These are phyloP conservation scores for Sparus aurata DNA, from an alignment of 2,797 vertebrate genomes.

Conservation along the genomic window DNA sequence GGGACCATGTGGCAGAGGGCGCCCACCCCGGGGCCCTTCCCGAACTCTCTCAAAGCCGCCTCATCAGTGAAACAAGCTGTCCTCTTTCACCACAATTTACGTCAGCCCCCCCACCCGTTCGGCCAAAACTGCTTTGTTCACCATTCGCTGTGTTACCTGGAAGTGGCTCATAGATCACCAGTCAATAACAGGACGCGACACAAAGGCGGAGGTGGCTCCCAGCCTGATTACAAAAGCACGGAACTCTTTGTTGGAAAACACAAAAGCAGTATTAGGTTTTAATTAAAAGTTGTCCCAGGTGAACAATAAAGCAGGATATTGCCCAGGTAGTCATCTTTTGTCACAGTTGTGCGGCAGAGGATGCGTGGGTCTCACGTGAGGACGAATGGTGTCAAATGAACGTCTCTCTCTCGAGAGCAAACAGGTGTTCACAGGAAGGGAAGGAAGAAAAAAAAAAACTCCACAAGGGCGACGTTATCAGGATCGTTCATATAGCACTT, in stretches of 20 bases:
- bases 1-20: conserved; percentile 62
- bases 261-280: conserved; percentile 70
- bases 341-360: conserved; percentile 19
- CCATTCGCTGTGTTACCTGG: conserved; percentile 40
- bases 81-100: conserved; percentile 43
- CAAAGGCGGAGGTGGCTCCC: conserved; percentile 55
- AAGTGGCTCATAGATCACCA: conserved; percentile 57
- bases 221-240: conserved; percentile 45
- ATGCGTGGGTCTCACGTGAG: neutral
- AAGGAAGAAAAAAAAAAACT: conserved; percentile 6
- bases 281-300: conserved; percentile 71
- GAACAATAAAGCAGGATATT: conserved; percentile 79
- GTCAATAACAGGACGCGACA: conserved; percentile 53
- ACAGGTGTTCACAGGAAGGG: conserved; percentile 59
- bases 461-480: conserved; percentile 34
- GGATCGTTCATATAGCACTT: conserved; percentile 25
- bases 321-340: conserved; percentile 62
- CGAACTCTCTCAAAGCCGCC: conserved; percentile 50
- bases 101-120: conserved; percentile 25
- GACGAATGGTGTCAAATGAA: conserved; percentile 61
- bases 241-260: conserved; percentile 66
- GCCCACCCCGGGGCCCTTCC: conserved; percentile 32
- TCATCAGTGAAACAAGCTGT: conserved; percentile 64
- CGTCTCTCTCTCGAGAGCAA: conserved; percentile 20
- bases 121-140: conserved; percentile 8